Evolutionary conservation across 2,113 vertebrate species (phyloP).

Genomic region (Bos taurus): DNA sequence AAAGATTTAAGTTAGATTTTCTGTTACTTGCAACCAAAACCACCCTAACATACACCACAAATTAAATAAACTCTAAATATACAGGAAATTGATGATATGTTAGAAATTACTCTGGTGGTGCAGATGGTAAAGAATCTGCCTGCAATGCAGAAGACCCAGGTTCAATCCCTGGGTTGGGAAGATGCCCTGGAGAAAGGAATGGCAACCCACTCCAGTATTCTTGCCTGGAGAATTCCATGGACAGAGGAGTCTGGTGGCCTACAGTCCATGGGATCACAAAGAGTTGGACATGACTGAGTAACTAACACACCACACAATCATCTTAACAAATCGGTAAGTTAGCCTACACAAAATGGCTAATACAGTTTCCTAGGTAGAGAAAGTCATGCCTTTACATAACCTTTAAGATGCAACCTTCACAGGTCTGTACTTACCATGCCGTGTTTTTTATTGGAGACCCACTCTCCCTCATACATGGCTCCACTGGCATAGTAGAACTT

Average conservation of each 20-base stretch:
- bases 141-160: neutral
- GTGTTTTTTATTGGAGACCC: constrained; percentile 88
- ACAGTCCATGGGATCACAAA: neutral
- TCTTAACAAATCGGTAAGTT: neutral
- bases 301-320: neutral
- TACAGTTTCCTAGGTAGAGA: neutral
- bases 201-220: neutral
- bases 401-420: neutral
- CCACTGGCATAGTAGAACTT: constrained; percentile 87
- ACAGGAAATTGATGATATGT: neutral
- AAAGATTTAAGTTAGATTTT: neutral
- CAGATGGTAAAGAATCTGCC: neutral
- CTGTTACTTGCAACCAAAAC: neutral
- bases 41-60: neutral
- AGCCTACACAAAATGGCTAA: neutral
- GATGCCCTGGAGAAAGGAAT: neutral
- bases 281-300: neutral
- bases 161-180: neutral
- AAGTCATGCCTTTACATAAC: neutral
- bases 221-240: neutral
- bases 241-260: neutral
- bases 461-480: constrained; percentile 84
- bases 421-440: constrained; percentile 81
- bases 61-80: neutral
- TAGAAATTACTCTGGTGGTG: neutral